Base-by-base conservation (phyloP, 2,113 vertebrate genomes). In the Lethenteron reissneri region DNA sequence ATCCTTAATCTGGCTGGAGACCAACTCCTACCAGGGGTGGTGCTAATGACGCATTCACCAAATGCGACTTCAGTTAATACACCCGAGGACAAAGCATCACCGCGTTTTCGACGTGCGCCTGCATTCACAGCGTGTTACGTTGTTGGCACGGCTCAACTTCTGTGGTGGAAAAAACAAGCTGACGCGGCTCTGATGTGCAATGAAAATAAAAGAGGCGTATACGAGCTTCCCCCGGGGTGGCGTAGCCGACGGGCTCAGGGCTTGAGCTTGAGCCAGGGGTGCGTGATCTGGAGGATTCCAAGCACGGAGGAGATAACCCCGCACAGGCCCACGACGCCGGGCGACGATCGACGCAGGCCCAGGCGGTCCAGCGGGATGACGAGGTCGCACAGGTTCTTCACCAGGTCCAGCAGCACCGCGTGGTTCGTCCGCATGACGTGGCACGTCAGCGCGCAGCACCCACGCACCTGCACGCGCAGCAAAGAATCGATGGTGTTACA, bases 181-280 rank as follows among this genome's bases (percentile, higher is more conserved):
- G 5, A 41, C 41, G 41, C 41, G 41, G 41, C 41, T 41, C 41
- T 41, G 41, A 41, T 41, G 41, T 7, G 41, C 41, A 41, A 41
- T 5, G 5, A 41, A 6, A 41, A 41, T 7, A 41, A 41, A 41
- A 41, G 41, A 41, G 41, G 41, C 5, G 41, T 68, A 11, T 68
- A 11, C 64, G 25, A 68, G 64, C 64, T 25, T 68, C 64, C n/a
- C 25, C n/a, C 64, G n/a, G n/a, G 11, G 64, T 68, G 41, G 41
- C 41, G 5, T 41, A 3, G 41, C 41, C 41, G 64, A 8, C 19
- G 11, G 69, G 2, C 1, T 86, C 74, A 95, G 1, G 92, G 92
- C 71, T 97, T 97, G 14, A 97, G 84, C 72, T 89, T 88, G 71
- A 95, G 86, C 90, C 90, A 94, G 17, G 92, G 92, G 13, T 85